Evolutionary conservation across 1,140 invertebrate species (phyloP).

Genomic region (Cydia strobilella): DNA sequence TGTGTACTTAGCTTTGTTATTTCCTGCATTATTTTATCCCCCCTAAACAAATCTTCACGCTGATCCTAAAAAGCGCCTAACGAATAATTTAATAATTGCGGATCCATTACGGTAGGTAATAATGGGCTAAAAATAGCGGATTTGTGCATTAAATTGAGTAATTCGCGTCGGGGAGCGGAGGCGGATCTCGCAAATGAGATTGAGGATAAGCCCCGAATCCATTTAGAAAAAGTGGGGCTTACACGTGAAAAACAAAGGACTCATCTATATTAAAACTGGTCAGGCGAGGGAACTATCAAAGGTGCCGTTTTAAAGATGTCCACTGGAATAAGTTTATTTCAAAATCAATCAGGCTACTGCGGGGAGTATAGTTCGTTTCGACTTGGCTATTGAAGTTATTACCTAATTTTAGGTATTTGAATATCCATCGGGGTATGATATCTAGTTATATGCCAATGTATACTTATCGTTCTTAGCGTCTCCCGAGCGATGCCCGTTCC

Average conservation of each 20-base stretch:
- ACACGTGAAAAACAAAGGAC: constrained; percentile 40
- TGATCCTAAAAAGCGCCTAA: constrained; percentile 12
- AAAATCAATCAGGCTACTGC: no score
- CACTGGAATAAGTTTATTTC: no score
- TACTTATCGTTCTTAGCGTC: no score
- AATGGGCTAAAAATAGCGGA: constrained; percentile 61
- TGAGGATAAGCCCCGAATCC: constrained; percentile 54
- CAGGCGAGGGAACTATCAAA: constrained; percentile 8
- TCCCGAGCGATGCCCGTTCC: no score
- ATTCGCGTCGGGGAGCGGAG: constrained; percentile 44
- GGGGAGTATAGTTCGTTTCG: no score
- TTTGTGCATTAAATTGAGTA: constrained; percentile 68
- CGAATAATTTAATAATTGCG: constrained; percentile 28
- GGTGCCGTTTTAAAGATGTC: not conserved
- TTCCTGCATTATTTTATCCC: not conserved
- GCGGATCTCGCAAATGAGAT: constrained; percentile 63
- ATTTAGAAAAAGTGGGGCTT: constrained; percentile 46
- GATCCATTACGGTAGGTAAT: constrained; percentile 44
- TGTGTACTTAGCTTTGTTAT: not conserved
- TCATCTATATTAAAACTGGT: constrained; percentile 31
- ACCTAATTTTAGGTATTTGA: no score
- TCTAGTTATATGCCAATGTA: no score
- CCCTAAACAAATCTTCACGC: not conserved
- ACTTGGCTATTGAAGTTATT: no score
- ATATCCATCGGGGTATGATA: no score